Conservation (phyloP, 2,797 vertebrate species). For the Thaleichthys pacificus region DNA sequence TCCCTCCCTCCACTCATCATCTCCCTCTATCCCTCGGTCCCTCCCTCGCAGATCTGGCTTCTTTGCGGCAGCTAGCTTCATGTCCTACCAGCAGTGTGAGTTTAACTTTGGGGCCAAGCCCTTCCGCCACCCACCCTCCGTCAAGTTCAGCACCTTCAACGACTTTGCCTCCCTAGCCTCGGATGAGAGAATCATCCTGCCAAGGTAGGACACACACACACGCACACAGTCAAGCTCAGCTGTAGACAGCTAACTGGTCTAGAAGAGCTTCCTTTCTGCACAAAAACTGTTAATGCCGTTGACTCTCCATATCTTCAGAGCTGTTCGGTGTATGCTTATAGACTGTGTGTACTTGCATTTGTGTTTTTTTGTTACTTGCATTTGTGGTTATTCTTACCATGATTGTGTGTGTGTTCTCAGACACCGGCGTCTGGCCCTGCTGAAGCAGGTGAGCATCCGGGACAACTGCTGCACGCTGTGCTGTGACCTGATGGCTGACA, state of each 20-base stretch:
- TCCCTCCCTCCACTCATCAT: not conserved
- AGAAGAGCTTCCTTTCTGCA: not conserved
- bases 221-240: too few species aligned
- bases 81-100: constrained; percentile 99
- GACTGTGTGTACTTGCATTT: not conserved
- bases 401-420: constrained; percentile 41
- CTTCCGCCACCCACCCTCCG: constrained; percentile 90
- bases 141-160: constrained; percentile 98
- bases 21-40: not conserved
- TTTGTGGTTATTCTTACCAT: not conserved
- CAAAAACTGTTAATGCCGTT: not conserved
- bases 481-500: constrained; percentile 96
- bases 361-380: too few species aligned
- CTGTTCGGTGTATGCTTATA: not conserved
- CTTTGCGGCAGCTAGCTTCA: constrained; percentile 98
- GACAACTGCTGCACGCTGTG: constrained; percentile 99
- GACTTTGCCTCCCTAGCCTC: constrained; percentile 92
- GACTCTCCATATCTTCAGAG: not conserved
- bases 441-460: constrained; percentile 97
- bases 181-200: constrained; percentile 97
- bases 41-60: constrained; percentile 88
- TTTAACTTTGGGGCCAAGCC: constrained; percentile 99
- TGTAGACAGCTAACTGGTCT: too few species aligned
- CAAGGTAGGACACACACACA: constrained; percentile 78
- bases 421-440: constrained; percentile 83